Evolutionary conservation across 2,797 vertebrate species (phyloP).

Genomic region (Ceryle rudis): DNA sequence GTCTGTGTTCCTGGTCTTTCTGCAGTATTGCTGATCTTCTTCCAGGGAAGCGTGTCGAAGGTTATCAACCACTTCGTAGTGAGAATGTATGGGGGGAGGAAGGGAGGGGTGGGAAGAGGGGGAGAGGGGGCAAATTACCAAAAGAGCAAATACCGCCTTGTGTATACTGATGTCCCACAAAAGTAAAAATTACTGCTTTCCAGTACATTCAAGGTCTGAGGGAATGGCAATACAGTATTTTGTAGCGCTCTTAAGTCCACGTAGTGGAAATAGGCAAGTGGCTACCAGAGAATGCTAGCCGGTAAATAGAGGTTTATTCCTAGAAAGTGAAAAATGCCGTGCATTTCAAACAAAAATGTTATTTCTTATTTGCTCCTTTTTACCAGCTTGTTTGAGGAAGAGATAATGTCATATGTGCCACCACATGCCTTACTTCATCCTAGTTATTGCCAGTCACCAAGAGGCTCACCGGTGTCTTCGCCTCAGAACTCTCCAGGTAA

Average conservation of each 20-base stretch:
- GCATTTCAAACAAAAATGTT: background rate
- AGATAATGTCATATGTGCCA: slow-evolving; percentile 98
- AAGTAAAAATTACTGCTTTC: background rate
- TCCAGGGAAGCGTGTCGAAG: background rate
- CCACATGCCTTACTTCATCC: slow-evolving; percentile 94
- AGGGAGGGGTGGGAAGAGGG: background rate
- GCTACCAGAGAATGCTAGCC: background rate
- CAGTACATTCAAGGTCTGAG: background rate
- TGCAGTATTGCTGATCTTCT: background rate
- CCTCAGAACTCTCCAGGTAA: slow-evolving; percentile 97
- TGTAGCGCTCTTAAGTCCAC: background rate
- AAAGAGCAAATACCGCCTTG: background rate
- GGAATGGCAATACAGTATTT: background rate
- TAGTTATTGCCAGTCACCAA: slow-evolving; percentile 89
- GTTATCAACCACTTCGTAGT: background rate
- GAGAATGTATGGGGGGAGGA: background rate
- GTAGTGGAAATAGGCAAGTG: background rate
- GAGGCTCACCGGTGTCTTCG: slow-evolving; percentile 87
- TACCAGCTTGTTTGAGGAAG: slow-evolving; percentile 95
- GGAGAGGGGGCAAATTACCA: background rate
- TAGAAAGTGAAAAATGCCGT: background rate
- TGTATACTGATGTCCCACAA: background rate
- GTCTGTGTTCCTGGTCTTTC: background rate
- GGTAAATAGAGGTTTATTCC: background rate
- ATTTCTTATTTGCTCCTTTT: background rate